Evolutionary conservation across 1,140 invertebrate genomes (phyloP).

Genomic region (Pseudomyrmex pallidus): DNA sequence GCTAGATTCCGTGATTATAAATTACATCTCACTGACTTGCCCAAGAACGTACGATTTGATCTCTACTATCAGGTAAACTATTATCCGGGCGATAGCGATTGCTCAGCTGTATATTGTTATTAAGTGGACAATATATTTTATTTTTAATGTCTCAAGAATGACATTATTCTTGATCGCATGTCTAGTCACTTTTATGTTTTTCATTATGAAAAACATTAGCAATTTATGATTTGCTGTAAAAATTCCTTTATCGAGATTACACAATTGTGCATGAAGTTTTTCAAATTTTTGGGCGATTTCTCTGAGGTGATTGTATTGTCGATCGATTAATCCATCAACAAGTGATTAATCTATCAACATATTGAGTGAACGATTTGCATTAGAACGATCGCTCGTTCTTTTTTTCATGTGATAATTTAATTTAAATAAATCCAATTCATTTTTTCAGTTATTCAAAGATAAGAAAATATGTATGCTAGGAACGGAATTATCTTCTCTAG

Average conservation of each 20-base stretch:
- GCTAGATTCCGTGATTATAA: constrained; percentile 77
- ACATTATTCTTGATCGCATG: not conserved
- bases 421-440: not conserved
- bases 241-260: too few species aligned
- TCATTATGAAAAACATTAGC: too few species aligned
- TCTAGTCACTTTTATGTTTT: too few species aligned
- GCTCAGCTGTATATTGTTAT: not conserved
- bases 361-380: too few species aligned
- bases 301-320: too few species aligned
- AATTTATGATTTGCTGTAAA: too few species aligned
- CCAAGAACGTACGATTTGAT: constrained; percentile 88
- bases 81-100: not conserved
- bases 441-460: constrained; percentile 88
- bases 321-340: too few species aligned
- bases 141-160: constrained; percentile 61
- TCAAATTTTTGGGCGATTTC: too few species aligned
- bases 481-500: constrained; percentile 89
- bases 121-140: constrained; percentile 21
- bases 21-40: constrained; percentile 81
- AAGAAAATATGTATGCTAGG: constrained; percentile 87
- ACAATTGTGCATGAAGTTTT: too few species aligned
- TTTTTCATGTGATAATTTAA: too few species aligned
- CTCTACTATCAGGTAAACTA: constrained; percentile 87
- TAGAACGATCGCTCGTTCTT: too few species aligned
- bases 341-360: too few species aligned